Evolutionary conservation across 2,888 invertebrate genomes (phyloP), one percentile per base, ranked within the genome.

Genomic region (Ceratothoa steindachneri): DNA sequence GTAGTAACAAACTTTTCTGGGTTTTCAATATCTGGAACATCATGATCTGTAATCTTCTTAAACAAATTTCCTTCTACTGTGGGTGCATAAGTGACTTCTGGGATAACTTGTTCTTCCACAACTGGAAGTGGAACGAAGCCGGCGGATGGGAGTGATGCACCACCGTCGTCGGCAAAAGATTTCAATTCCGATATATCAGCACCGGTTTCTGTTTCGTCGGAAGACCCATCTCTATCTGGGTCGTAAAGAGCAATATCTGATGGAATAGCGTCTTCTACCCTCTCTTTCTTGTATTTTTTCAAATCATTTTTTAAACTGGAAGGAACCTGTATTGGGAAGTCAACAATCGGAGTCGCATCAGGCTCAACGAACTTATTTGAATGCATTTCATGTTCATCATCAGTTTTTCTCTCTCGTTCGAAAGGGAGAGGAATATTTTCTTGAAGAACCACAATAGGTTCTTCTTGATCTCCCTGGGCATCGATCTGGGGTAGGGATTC

Each of bases 191-290:
- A 77, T 9, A 77, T 68, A 71, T 77, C 77, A 12, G 77, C 79
- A 19, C 79, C 79, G 9, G 79, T 79, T 51, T 79, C 79, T 64
- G 79, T 76, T n/a, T 73, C 76, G 29, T 74, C 79, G 19, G 79
- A 79, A 5, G 76, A 76, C 4, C 52, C 69, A 28, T 78, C 77
- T 15, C 51, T 28, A 53, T 69, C 69, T 15, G 71, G 66, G 28
- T 51, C 30, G 15, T 52, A 28, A 4, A 22, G 65, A 15, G 67
- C 72, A 31, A 41, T 41, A 22, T 67, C 67, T 7, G 28, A 41
- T 31, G 68, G 52, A 3, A 52, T 12, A 12, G 9, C 9, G 12
- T 22, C 29, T 71, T 64, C 65, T 53, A 2, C 27, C 64, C 64
- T 24, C 9, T 28, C 22, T 41, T 66, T 64, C 41, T 71, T 52